Evolutionary conservation across 2,797 vertebrate genomes (phyloP), one percentile per base, ranked within the genome.

Genomic region (Brachyalestes nurse): DNA sequence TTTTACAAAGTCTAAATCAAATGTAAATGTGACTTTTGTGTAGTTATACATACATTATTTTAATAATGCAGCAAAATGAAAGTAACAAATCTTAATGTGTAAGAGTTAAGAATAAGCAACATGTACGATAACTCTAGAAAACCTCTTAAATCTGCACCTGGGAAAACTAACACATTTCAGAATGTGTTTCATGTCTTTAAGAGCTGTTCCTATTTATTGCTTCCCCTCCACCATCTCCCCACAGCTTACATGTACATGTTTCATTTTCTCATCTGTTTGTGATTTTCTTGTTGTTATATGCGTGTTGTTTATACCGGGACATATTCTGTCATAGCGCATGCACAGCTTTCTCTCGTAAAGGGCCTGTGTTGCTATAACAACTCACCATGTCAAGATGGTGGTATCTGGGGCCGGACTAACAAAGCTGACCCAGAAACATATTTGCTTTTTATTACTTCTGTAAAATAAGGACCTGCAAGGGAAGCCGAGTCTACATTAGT

Each of bases 191-290:
- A 19, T 17, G 17, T 19, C 0, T 55, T 61, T 60, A 38, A 17
- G 34, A 40, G 9, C 51, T 28, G 6, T 71, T 61, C 25, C 53
- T 23, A 10, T 61, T 72, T 3, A 16, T 17, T 40, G 28, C 62
- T 16, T 8, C 1, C 5, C n/a, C 14, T 62, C 25, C 55, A 38
- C 25, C 42, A 64, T 7, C 34, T 9, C 6, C 12, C 38, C 1
- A 12, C 25, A 57, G 7, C 16, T 61, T 51, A 49, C 14, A 72
- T 72, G 14, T 25, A 49, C 25, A 72, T 71, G 38, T 16, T 34
- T 49, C 23, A 38, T 53, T 65, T 77, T n/a, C 58, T 81, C 80
- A 81, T 72, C 74, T 78, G 80, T 67, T 82, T 78, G 51, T 66
- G 13, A 67, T 78, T 73, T 64, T 65, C 34, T 72, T 65, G 66